Evolutionary conservation across 2,888 invertebrate species (phyloP), one percentile per base, ranked within the genome.

Genomic region (Diachrysia chrysitis): DNA sequence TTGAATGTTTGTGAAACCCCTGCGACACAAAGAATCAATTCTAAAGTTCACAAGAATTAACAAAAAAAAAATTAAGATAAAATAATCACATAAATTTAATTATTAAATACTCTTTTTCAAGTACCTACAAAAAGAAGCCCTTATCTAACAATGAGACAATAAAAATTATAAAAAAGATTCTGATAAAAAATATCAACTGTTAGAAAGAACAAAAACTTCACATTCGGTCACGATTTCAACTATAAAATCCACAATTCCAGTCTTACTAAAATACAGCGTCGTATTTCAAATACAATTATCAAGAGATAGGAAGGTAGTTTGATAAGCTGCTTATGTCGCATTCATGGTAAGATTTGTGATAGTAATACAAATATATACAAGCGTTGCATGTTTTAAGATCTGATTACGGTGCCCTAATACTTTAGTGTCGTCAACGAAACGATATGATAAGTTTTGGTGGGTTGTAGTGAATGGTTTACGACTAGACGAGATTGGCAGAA

Each of bases 321-420:
- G 72, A 76, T 77, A 77, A 73, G 42, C 17, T n/a, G 10, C 58
- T 58, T 56, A 73, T 64, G 48, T 62, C 56, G 67, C 55, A 73
- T 77, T 78, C 68, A 68, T 73, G 64, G 61, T 9, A 16, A 63
- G 74, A 72, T 75, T 72, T 75, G 64, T 68, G 61, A 64, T 54
- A 2, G 6, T 54, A 67, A 77, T 58, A 56, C 17, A 42, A 59
- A 59, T 60, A 58, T 60, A 58, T 57, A 25, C 51, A 16, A 63
- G 58, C 48, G 53, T 73, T 69, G 79, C 76, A 64, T 78, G 76
- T 70, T 62, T 57, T 51, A 35, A 16, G 42, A 64, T 70, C 70
- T 62, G 66, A 74, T 74, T 69, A 35, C 64, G 16, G 4, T 56
- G 14, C 6, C 21, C 61, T 69, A 57, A 70, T 78, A 69, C 58